A percentile compares a stretch with the other conserved stretches of the same genome.
phyloP scores from a whole-genome alignment of 2,888 invertebrate genomes.

The Kryphioiulus occultus region DNA sequence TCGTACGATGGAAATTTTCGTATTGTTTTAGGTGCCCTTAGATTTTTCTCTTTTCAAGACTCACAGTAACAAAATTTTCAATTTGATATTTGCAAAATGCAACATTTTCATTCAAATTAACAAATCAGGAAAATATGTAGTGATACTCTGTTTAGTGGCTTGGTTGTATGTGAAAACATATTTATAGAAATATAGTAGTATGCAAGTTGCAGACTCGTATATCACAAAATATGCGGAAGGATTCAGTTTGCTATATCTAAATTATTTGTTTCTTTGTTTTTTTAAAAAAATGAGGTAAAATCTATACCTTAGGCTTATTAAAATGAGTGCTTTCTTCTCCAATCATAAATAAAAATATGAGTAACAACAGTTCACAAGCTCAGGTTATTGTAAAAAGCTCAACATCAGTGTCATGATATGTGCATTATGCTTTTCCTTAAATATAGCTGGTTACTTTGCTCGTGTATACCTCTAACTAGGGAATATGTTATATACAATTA shows the following conservation, averaged over 20 bases:
- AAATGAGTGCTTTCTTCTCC: constrained; percentile 20
- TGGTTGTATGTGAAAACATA: background rate
- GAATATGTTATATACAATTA: constrained; percentile 45
- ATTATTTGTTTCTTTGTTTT: background rate
- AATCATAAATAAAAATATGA: background rate
- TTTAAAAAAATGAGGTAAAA: background rate
- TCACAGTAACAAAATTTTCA: too few relatives aligned
- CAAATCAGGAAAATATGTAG: background rate
- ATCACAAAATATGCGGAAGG: background rate
- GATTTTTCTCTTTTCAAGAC: background rate
- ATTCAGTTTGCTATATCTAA: constrained; percentile 10
- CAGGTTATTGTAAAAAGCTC: constrained; percentile 21
- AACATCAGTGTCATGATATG: constrained; percentile 25
- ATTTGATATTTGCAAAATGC: background rate
- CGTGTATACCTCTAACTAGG: background rate
- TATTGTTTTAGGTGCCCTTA: too few relatives aligned
- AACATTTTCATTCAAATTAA: background rate
- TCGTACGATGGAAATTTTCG: too few relatives aligned
- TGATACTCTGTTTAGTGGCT: background rate
- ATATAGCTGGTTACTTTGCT: constrained; percentile 20
- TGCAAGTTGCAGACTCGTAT: constrained; percentile 11
- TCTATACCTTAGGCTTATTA: constrained; percentile 22
- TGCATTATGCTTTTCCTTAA: constrained; percentile 25
- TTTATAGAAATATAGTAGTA: constrained; percentile 4
- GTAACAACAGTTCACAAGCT: constrained; percentile 25